Evolutionary conservation across 2,113 vertebrate species (phyloP).

Genomic region (Piprites chloris): DNA sequence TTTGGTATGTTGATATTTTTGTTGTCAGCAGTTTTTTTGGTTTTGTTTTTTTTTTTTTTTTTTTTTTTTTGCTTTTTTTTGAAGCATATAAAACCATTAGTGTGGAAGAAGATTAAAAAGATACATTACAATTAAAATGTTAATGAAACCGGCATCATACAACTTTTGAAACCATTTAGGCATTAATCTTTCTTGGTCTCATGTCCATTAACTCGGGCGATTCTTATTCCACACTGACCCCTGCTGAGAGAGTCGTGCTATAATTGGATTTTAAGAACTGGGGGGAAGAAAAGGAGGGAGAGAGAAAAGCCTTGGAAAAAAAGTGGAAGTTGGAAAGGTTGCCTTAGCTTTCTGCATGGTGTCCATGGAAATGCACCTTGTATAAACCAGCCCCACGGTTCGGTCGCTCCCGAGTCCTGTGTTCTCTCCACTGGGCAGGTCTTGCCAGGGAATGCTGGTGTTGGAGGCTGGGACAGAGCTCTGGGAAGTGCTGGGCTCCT

Average conservation of each 20-base stretch:
- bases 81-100: conserved; percentile 69
- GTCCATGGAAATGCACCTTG: rapidly evolving
- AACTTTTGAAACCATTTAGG: conserved; percentile 69
- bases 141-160: conserved; percentile 74
- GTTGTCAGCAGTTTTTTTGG: conserved; percentile 71
- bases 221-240: conserved; percentile 77
- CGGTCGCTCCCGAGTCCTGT: rapidly evolving
- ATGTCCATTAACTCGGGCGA: conserved; percentile 56
- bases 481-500: not conserved
- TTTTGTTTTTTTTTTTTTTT: no score
- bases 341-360: rapidly evolving
- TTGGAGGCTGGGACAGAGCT: not conserved
- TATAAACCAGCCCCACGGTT: rapidly evolving
- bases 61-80: no score
- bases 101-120: conserved; percentile 77
- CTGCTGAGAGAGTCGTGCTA: conserved; percentile 73
- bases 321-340: conserved; percentile 15
- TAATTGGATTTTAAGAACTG: conserved; percentile 70
- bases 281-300: not conserved
- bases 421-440: not conserved
- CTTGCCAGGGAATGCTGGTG: rapidly evolving
- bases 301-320: not conserved
- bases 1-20: conserved; percentile 69
- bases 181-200: conserved; percentile 67
- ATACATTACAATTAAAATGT: conserved; percentile 83